A percentile compares a stretch with the other conserved stretches of the same genome.
These are phyloP conservation scores for Crematogaster levior DNA, from an alignment of 2,888 invertebrate species.

Conservation along the genomic window DNA sequence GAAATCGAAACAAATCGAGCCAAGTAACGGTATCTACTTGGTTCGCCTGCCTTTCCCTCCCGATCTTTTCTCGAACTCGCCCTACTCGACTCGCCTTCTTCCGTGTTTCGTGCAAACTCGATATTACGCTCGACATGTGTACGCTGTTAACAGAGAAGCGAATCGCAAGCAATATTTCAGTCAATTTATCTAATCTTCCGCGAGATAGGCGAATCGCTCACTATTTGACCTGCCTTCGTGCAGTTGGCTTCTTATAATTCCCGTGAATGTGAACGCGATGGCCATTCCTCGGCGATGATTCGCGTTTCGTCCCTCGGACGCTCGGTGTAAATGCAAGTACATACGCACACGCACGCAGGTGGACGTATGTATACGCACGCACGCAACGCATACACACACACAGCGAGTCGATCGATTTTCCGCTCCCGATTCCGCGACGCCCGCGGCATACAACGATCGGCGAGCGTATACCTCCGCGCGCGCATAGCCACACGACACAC, in stretches of 20 bases:
- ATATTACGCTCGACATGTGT: not conserved
- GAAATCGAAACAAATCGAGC: not conserved
- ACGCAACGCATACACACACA: not conserved
- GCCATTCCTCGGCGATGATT: not conserved
- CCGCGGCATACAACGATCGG: slow-evolving; percentile 43
- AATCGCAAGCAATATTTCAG: not conserved
- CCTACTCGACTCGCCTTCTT: not conserved
- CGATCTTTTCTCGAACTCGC: not conserved
- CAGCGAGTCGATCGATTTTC: slow-evolving; percentile 48
- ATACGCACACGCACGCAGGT: not conserved
- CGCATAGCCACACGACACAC: not conserved
- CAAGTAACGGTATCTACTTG: no score
- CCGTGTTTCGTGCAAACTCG: not conserved
- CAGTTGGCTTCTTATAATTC: not conserved
- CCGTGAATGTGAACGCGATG: no score
- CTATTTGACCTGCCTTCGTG: not conserved
- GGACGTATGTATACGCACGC: not conserved
- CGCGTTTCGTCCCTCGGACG: not conserved
- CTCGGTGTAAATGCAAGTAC: slow-evolving; percentile 28
- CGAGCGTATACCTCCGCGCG: not conserved
- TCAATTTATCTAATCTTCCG: slow-evolving; percentile 28
- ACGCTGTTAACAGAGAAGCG: not conserved
- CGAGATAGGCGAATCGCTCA: not conserved
- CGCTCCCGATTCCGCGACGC: slow-evolving; percentile 52
- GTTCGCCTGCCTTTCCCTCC: not conserved